These are phyloP conservation scores for Lutjanus argentimaculatus DNA, from an alignment of 2,797 vertebrate species.

Conservation along the genomic window DNA sequence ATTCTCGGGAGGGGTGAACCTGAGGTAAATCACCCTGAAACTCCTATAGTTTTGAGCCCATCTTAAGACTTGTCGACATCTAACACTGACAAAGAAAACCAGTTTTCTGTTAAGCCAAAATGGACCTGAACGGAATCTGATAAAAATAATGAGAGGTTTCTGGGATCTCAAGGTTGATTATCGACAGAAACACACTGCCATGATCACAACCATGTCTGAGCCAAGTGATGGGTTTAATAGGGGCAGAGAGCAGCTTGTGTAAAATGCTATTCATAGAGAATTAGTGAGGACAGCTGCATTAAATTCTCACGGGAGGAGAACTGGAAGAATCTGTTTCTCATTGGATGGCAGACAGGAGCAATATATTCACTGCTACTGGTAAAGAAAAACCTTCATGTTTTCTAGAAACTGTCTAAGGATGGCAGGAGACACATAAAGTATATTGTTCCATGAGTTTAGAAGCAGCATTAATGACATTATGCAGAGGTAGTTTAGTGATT, in stretches of 20 bases:
- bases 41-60: too few relatives aligned
- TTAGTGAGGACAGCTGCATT: constrained; percentile 34
- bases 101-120: neutral
- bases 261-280: constrained; percentile 48
- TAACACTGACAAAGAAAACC: constrained; percentile 1
- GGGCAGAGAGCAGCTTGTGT: constrained; percentile 1
- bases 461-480: neutral
- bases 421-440: neutral
- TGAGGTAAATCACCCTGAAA: too few relatives aligned
- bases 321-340: constrained; percentile 9
- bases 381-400: constrained; percentile 1
- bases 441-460: neutral
- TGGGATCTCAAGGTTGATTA: neutral
- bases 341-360: constrained; percentile 12
- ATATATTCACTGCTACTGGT: constrained; percentile 8
- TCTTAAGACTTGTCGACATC: neutral
- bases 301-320: constrained; percentile 38
- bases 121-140: neutral
- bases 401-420: neutral
- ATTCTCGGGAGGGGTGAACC: too few relatives aligned
- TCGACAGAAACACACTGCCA: neutral
- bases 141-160: neutral
- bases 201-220: constrained; percentile 19
- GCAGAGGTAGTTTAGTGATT: neutral
- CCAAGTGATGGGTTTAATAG: constrained; percentile 19